Evolutionary conservation across 1,140 invertebrate species (phyloP).

Genomic region (Drosophila tani): DNA sequence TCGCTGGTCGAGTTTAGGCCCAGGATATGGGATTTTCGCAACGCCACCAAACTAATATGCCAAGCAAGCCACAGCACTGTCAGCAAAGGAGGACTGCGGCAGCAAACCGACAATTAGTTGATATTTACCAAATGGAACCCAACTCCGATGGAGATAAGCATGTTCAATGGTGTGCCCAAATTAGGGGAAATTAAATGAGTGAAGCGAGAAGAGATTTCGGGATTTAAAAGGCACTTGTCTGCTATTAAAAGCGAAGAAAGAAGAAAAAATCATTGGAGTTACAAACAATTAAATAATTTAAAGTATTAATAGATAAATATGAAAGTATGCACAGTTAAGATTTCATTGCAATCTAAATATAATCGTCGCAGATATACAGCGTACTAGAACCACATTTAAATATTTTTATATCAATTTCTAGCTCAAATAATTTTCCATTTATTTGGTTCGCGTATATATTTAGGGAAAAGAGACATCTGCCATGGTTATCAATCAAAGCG

Average conservation of each 20-base stretch:
- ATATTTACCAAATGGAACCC: conserved; percentile 27
- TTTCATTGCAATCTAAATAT: conserved; percentile 4
- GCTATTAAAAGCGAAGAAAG: too few species aligned
- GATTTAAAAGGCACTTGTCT: too few species aligned
- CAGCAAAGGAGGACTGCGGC: conserved; percentile 32
- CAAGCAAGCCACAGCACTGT: conserved; percentile 16
- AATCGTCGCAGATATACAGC: background rate
- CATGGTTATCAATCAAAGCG: conserved; percentile 35
- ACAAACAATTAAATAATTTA: too few species aligned
- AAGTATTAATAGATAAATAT: too few species aligned
- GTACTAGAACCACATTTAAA: background rate
- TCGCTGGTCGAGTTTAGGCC: conserved; percentile 16
- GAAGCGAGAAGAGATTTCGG: background rate
- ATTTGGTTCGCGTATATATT: background rate
- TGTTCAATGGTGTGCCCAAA: conserved; percentile 8
- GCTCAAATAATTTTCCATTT: conserved; percentile 6
- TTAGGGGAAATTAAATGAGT: conserved; percentile 1
- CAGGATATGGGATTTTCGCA: conserved; percentile 23
- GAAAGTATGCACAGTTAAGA: too few species aligned
- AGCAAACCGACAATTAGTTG: conserved; percentile 33
- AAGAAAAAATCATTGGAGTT: background rate
- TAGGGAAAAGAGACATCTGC: conserved; percentile 26
- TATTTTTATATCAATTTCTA: conserved; percentile 1
- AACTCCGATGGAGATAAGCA: conserved; percentile 27
- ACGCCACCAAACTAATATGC: conserved; percentile 36